Percentiles rank a stretch among this genome's conserved stretches.
Evolutionary conservation across 1,140 invertebrate genomes (phyloP).

Genomic region (Calliopsis andreniformis): DNA sequence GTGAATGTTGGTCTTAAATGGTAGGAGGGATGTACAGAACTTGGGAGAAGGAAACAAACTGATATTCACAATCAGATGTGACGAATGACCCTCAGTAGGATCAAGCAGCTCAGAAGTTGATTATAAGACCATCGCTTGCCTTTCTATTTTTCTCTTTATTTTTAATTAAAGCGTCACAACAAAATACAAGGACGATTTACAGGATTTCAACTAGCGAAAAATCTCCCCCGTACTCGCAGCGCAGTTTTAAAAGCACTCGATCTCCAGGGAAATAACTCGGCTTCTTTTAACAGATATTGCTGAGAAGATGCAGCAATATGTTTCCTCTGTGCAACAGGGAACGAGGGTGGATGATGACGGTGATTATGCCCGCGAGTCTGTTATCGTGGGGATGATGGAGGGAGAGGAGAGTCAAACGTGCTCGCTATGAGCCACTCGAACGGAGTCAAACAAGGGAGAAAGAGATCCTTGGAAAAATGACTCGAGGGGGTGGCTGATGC

Average conservation of each 20-base stretch:
- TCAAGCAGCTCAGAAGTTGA: too few relatives aligned
- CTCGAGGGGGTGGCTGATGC: background rate
- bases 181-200: too few relatives aligned
- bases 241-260: background rate
- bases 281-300: conserved; percentile 22
- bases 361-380: conserved; percentile 9
- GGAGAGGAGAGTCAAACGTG: background rate
- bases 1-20: too few relatives aligned
- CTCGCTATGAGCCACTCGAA: background rate
- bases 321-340: conserved; percentile 10
- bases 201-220: too few relatives aligned
- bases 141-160: too few relatives aligned
- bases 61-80: too few relatives aligned
- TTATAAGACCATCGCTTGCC: too few relatives aligned
- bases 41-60: too few relatives aligned
- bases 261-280: conserved; percentile 36
- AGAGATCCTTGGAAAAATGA: conserved; percentile 18
- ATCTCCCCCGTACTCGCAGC: too few relatives aligned
- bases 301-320: conserved; percentile 11
- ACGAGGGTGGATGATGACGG: background rate
- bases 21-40: too few relatives aligned
- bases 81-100: too few relatives aligned
- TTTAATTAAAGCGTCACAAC: too few relatives aligned
- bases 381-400: background rate
- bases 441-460: background rate